phyloP scores from a whole-genome alignment of 2,888 invertebrate species.

The Dioctria rufipes region DNA sequence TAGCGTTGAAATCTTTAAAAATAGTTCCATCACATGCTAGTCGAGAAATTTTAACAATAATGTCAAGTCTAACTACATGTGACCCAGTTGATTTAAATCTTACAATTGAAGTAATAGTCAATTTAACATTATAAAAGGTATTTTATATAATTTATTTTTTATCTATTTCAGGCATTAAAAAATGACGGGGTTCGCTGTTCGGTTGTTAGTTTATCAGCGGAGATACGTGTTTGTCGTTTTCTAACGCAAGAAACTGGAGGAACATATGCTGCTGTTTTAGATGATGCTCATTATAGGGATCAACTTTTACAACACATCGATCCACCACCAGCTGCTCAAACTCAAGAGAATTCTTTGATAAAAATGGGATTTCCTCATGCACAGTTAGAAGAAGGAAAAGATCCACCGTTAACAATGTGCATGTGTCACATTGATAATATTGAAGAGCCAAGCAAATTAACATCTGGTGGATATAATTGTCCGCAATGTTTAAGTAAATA shows the following conservation, averaged over 20 bases:
- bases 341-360: constrained; percentile 84
- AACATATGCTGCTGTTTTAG: constrained; percentile 87
- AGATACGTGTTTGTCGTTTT: constrained; percentile 91
- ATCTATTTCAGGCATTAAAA: constrained; percentile 77
- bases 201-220: constrained; percentile 95
- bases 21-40: constrained; percentile 96
- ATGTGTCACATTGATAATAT: constrained; percentile 91
- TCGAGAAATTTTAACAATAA: constrained; percentile 91
- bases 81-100: constrained; percentile 94
- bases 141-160: constrained; percentile 29
- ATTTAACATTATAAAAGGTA: not conserved
- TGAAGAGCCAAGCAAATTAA: constrained; percentile 79
- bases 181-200: constrained; percentile 90
- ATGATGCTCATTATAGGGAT: constrained; percentile 83
- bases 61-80: constrained; percentile 96
- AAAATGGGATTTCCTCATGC: constrained; percentile 98
- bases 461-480: constrained; percentile 87
- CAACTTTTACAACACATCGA: constrained; percentile 78
- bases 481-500: constrained; percentile 99
- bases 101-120: constrained; percentile 79
- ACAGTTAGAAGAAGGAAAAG: constrained; percentile 74
- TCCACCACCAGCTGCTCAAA: constrained; percentile 81
- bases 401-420: constrained; percentile 87
- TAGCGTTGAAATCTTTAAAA: constrained; percentile 87
- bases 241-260: constrained; percentile 91